A percentile compares a stretch with the other conserved stretches of the same genome.
Conservation (phyloP, 1,140 invertebrate genomes). For the Eciton burchellii region DNA sequence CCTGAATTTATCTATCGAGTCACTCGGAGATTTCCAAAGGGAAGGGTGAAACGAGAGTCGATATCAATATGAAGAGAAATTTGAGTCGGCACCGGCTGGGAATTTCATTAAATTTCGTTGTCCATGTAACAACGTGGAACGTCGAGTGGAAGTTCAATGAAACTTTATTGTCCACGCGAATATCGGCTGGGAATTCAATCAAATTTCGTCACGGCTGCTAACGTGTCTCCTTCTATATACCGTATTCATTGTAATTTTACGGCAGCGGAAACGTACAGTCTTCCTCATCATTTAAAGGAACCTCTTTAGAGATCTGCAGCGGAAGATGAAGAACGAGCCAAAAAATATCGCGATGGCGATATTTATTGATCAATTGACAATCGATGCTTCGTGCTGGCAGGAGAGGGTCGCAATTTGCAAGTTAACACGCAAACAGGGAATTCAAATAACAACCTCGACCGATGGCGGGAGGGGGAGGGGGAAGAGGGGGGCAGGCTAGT, state of each 20-base stretch:
- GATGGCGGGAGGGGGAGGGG: too few species aligned
- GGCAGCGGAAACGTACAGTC: neutral
- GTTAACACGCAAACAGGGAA: neutral
- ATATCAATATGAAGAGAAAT: slow-evolving; percentile 8
- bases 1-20: neutral
- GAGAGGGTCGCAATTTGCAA: slow-evolving; percentile 15
- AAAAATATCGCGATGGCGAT: slow-evolving; percentile 34
- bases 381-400: neutral
- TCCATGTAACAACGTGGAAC: neutral
- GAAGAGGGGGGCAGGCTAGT: too few species aligned
- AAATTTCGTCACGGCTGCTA: slow-evolving; percentile 6
- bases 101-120: slow-evolving; percentile 29
- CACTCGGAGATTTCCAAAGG: neutral
- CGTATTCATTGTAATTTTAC: slow-evolving; percentile 10
- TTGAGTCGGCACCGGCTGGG: neutral
- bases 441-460: neutral
- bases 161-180: slow-evolving; percentile 9
- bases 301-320: neutral
- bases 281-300: too few species aligned
- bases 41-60: neutral
- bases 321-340: neutral
- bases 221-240: neutral
- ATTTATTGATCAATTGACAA: slow-evolving; percentile 15
- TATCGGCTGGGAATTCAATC: slow-evolving; percentile 24
- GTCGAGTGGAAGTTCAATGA: slow-evolving; percentile 23